Conservation (phyloP, 1,140 invertebrate genomes). For the Drosophila parabipectinata region DNA sequence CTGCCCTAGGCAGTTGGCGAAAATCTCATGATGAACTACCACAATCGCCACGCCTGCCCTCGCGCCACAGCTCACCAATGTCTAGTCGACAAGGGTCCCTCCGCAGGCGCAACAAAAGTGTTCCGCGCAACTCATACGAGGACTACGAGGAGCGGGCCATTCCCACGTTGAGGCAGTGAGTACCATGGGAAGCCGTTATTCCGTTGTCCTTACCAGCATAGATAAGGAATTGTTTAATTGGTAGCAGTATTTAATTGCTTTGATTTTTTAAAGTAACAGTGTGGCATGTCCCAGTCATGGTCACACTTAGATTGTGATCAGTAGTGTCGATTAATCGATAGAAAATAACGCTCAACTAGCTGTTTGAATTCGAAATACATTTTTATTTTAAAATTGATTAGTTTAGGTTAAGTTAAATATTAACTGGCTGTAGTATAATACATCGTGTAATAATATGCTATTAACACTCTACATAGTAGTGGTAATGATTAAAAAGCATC, state of each 20-base stretch:
- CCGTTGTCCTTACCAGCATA: constrained; percentile 2
- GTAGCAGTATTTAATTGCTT: background rate
- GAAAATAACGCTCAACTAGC: background rate
- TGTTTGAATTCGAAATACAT: background rate
- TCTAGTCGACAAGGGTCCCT: constrained; percentile 86
- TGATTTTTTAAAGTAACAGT: background rate
- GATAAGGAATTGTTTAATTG: background rate
- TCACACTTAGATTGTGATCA: background rate
- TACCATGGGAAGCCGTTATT: constrained; percentile 34
- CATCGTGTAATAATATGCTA: too few relatives aligned
- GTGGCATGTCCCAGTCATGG: background rate
- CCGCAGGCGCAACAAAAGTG: constrained; percentile 90
- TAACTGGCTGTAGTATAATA: too few relatives aligned
- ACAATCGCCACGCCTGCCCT: constrained; percentile 77
- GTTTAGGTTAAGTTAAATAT: background rate
- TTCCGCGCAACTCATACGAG: constrained; percentile 91
- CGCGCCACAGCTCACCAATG: constrained; percentile 79
- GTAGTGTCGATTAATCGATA: background rate
- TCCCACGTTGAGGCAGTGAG: constrained; percentile 92
- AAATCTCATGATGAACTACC: constrained; percentile 82
- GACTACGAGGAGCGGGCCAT: constrained; percentile 94
- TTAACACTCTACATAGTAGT: background rate
- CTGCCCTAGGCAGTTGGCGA: constrained; percentile 28
- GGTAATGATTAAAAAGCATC: background rate
- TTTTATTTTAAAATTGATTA: background rate